Evolutionary conservation across 2,113 vertebrate species (phyloP), one percentile per base, ranked within the genome.

Genomic region (Thamnophis sirtalis): DNA sequence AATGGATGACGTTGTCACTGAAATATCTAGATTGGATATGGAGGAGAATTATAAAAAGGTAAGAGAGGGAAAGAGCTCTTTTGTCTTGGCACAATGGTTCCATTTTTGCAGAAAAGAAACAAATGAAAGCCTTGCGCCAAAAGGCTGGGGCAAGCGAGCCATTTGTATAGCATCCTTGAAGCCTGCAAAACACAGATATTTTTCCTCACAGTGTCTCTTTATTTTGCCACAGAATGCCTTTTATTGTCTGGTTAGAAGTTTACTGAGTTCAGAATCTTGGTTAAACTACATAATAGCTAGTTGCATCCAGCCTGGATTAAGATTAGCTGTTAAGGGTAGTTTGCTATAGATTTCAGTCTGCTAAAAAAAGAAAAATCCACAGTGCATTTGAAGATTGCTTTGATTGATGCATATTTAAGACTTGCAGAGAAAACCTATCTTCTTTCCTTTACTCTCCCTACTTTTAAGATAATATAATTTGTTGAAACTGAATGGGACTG

Each of bases 11-110:
- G 94, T 98, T 98, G 98, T 97, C 96, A 53, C 97, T 93, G 97
- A 98, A 97, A 97, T 97, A 84, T 98, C 97, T 90, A 90, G 89
- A 60, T 96, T 98, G n/a, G 97, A 97, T 94, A 92, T 96, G 86
- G 97, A 96, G 94, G 98, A 98, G 73, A 97, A 97, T 98, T 99
- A 98, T 97, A 99, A 98, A 97, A 98, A 99, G 98, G 98, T 99
- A 99, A 98, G 97, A 91, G 94, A 93, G 17, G 9, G 87, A 96
- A 96, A 90, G 92, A 80, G 38, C 48, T 26, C 84, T 89, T 97
- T 95, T 96, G 94, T 95, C 92, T 93, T 91, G 86, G 92, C 93
- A 95, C 94, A 92, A 89, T 93, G 48, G 56, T 86, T 53, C 90
- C 88, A 91, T 93, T 95, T 96, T 94, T 92, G 94, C 94, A 92